phyloP scores from a whole-genome alignment of 2,888 invertebrate species.

The Nasonia oneida region DNA sequence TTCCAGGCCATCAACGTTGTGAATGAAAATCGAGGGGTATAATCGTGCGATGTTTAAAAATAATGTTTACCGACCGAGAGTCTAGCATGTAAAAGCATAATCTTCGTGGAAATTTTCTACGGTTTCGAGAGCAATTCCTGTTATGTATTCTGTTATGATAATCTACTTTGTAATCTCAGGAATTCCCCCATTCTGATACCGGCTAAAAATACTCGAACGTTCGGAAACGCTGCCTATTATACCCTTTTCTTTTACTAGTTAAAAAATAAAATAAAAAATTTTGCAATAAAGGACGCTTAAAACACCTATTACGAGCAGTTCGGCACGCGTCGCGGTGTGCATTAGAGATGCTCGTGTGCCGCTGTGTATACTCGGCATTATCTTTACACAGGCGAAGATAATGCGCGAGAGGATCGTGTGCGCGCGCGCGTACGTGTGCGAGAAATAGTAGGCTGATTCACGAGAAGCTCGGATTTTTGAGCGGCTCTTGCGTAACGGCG shows the following conservation, averaged over 20 bases:
- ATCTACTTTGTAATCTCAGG: conserved; percentile 1
- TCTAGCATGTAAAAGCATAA: neutral
- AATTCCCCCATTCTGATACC: neutral
- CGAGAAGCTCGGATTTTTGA: conserved; percentile 11
- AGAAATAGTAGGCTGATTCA: conserved; percentile 36
- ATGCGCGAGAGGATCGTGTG: neutral
- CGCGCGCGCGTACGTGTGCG: conserved; percentile 10
- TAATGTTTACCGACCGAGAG: neutral
- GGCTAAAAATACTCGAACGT: neutral
- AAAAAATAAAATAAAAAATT: neutral
- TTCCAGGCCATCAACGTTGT: no score
- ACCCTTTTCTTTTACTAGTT: neutral
- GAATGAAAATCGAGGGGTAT: no score
- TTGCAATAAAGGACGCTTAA: neutral
- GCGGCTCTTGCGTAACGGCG: neutral
- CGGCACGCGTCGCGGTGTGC: conserved; percentile 1
- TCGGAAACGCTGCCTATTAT: neutral
- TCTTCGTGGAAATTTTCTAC: neutral
- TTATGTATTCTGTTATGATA: conserved; percentile 10
- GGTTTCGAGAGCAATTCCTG: neutral
- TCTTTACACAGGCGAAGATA: conserved; percentile 42
- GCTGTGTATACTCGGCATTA: conserved; percentile 34
- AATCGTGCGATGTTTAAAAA: neutral
- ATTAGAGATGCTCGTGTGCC: neutral
- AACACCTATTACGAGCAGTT: neutral